These are phyloP conservation scores for Andrena trimmerana DNA, from an alignment of 2,888 invertebrate species.

Conservation along the genomic window DNA sequence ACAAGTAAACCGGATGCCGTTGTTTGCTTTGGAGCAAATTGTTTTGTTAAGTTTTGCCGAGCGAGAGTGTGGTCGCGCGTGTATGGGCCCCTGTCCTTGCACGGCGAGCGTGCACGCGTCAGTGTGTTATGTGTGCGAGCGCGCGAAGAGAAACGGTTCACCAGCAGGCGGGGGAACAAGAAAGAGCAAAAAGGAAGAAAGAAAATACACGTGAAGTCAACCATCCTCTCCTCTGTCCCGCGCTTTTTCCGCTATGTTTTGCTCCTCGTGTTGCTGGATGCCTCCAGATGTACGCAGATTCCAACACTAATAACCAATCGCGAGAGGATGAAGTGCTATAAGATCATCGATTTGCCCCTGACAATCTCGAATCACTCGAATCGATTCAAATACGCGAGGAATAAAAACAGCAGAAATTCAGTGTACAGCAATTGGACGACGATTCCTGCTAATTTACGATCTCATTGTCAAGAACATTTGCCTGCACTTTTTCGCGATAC, in stretches of 20 bases:
- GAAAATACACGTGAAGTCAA: conserved; percentile 60
- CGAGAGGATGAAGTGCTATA: not conserved
- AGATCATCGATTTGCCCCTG: not conserved
- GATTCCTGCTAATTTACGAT: not conserved
- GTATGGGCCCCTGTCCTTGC: conserved; percentile 48
- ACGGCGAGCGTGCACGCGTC: conserved; percentile 15
- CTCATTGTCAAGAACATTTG: not conserved
- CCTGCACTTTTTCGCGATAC: not conserved
- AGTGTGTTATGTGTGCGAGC: conserved; percentile 18
- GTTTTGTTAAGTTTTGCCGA: conserved; percentile 84
- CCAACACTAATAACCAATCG: conserved; percentile 59
- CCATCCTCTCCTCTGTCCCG: conserved; percentile 55
- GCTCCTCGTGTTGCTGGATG: conserved; percentile 64
- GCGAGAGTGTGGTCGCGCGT: conserved; percentile 53
- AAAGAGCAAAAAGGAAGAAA: conserved; percentile 55
- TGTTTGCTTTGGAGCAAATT: conserved; percentile 85
- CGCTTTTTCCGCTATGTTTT: conserved; percentile 73
- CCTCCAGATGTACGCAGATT: conserved; percentile 70
- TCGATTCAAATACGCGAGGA: not conserved
- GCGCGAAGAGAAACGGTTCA: conserved; percentile 56
- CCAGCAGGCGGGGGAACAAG: conserved; percentile 41
- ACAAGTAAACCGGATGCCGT: conserved; percentile 85
- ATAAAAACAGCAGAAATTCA: not conserved
- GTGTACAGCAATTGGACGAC: not conserved
- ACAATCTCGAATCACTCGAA: not conserved